Base-by-base conservation (phyloP, 2,888 invertebrate species). In the Dryocosmus kuriphilus region DNA sequence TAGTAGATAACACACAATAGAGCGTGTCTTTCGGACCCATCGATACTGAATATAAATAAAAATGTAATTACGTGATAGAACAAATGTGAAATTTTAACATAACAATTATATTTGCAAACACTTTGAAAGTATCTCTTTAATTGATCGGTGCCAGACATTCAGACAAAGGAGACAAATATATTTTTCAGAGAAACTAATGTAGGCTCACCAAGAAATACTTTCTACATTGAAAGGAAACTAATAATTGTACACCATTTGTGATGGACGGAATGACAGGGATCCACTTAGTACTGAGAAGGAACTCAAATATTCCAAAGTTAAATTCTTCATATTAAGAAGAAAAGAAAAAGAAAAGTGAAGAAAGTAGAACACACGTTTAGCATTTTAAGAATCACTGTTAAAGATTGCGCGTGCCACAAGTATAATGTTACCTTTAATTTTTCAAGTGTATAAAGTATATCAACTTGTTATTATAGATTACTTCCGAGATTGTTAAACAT, bases 141-240 rank as follows among this genome's bases (percentile, higher is more conserved):
- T n/a, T 51, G 8, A 51, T 14, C 41, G 41, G 41, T 41, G 41
- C 41, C 41, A 7, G 7, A 5, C 7, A 7, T 0, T 1, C 16
- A 6, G 16, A 0, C 16, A 41, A n/a, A n/a, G 8, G 35, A 9
- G 8, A 6, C 51, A 51, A 51, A 51, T n/a, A n/a, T 51, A 51
- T n/a, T 51, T 51, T 8, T 51, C 51, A 51, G 51, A 9, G 2
- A n/a, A n/a, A 51, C n/a, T 51, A 51, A 51, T 51, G n/a, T 51
- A 51, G 51, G 51, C 51, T 51, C n/a, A 51, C 51, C 51, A n/a
- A 19, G 51, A n/a, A 51, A 51, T 51, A 51, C 51, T 51, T 51
- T 51, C 51, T 51, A n/a, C 51, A 51, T n/a, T 51, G 51, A 51
- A 51, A 51, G 51, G n/a, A 51, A 51, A 51, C 51, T 51, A 51